These are phyloP conservation scores for Salvator merianae DNA, from an alignment of 2,113 vertebrate genomes.

Conservation along the genomic window DNA sequence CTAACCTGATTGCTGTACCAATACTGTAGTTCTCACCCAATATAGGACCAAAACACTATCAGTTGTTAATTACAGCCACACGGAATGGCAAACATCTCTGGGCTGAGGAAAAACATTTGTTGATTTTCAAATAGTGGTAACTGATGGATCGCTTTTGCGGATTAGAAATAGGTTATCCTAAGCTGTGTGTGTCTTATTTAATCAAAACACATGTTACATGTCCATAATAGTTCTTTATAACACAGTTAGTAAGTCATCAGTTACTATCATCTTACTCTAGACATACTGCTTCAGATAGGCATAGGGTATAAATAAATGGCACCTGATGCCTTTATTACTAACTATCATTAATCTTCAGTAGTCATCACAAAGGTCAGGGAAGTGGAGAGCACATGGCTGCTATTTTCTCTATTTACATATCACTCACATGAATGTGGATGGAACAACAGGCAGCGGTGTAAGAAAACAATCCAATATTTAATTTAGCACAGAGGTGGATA, in stretches of 20 bases:
- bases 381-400: background rate
- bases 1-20: background rate
- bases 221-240: background rate
- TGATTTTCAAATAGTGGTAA: slow-evolving; percentile 12
- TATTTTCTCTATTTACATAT: background rate
- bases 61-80: slow-evolving; percentile 3
- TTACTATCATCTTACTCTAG: background rate
- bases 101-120: background rate
- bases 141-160: slow-evolving; percentile 9
- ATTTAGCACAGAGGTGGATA: background rate
- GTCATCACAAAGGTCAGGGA: background rate
- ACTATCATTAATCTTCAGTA: background rate
- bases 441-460: background rate
- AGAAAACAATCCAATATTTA: background rate
- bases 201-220: background rate
- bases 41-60: background rate
- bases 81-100: background rate
- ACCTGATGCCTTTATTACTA: background rate
- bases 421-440: background rate
- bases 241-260: background rate
- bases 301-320: background rate
- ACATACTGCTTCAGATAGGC: slow-evolving; percentile 1
- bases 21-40: background rate
- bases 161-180: background rate
- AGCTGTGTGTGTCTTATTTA: slow-evolving; percentile 24